These are phyloP conservation scores for Agonopterix heracliana DNA, from an alignment of 2,888 invertebrate species.

Conservation along the genomic window DNA sequence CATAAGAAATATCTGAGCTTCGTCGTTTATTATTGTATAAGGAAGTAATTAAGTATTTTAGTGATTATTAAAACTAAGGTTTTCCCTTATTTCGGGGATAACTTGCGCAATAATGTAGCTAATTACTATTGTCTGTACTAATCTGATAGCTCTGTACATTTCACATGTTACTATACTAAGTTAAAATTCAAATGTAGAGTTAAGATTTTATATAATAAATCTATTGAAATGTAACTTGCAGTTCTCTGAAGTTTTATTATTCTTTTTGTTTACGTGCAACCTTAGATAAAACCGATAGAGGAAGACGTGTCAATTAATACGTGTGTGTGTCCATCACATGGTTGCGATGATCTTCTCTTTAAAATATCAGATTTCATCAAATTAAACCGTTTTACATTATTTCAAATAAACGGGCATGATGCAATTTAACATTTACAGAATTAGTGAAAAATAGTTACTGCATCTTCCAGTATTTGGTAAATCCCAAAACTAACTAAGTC, in stretches of 20 bases:
- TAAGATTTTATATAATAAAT: conserved; percentile 77
- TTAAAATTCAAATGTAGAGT: conserved; percentile 66
- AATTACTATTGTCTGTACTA: conserved; percentile 69
- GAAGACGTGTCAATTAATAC: too few relatives aligned
- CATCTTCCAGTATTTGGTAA: too few relatives aligned
- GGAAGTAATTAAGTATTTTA: conserved; percentile 61
- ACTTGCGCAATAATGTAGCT: conserved; percentile 73
- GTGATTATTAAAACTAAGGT: conserved; percentile 38
- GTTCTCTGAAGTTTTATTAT: conserved; percentile 16
- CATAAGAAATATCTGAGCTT: conserved; percentile 74
- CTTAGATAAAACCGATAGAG: too few relatives aligned
- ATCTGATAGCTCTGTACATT: conserved; percentile 71
- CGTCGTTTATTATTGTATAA: conserved; percentile 66
- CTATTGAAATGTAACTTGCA: conserved; percentile 70
- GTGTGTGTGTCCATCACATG: too few relatives aligned
- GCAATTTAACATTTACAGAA: too few relatives aligned
- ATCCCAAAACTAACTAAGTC: too few relatives aligned
- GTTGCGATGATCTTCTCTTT: too few relatives aligned
- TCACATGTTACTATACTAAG: conserved; percentile 73
- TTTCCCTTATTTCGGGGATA: conserved; percentile 44
- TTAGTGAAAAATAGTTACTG: too few relatives aligned
- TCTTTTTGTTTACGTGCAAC: too few relatives aligned
- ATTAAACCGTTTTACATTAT: too few relatives aligned
- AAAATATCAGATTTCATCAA: too few relatives aligned
- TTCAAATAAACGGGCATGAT: too few relatives aligned